Conservation (phyloP, 1,140 invertebrate species). For the Rhopalosiphum maidis region DNA sequence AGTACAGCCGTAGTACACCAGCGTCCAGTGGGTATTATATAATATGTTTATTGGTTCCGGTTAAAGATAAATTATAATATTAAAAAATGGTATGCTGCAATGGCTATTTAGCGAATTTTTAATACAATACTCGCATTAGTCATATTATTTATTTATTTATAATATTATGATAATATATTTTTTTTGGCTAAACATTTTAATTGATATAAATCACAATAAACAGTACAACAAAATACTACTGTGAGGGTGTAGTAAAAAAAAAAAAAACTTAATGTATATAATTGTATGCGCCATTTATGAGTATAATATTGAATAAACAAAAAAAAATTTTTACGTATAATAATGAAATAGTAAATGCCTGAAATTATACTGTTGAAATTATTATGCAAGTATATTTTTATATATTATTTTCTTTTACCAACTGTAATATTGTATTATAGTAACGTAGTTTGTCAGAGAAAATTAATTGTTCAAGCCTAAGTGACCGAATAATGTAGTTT, state of each 20-base stretch:
- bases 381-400: not conserved
- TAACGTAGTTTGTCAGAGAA: not conserved
- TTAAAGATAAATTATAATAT: too few species aligned
- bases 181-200: too few species aligned
- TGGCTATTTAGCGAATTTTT: too few species aligned
- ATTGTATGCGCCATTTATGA: not conserved
- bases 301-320: not conserved
- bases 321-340: too few species aligned
- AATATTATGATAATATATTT: too few species aligned
- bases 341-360: not conserved
- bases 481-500: not conserved
- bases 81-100: too few species aligned
- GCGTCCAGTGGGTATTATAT: too few species aligned
- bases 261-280: not conserved
- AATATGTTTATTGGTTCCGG: too few species aligned
- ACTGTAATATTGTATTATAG: not conserved
- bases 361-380: not conserved
- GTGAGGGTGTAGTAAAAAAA: not conserved
- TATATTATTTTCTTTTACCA: not conserved
- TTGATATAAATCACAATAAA: too few species aligned
- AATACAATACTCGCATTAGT: too few species aligned
- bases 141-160: too few species aligned
- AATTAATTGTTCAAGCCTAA: not conserved
- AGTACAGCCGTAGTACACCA: too few species aligned
- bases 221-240: not conserved